Percentiles rank a stretch among this genome's conserved stretches.
Evolutionary conservation across 2,888 invertebrate species (phyloP).

Genomic region (Morpho helenor): DNA sequence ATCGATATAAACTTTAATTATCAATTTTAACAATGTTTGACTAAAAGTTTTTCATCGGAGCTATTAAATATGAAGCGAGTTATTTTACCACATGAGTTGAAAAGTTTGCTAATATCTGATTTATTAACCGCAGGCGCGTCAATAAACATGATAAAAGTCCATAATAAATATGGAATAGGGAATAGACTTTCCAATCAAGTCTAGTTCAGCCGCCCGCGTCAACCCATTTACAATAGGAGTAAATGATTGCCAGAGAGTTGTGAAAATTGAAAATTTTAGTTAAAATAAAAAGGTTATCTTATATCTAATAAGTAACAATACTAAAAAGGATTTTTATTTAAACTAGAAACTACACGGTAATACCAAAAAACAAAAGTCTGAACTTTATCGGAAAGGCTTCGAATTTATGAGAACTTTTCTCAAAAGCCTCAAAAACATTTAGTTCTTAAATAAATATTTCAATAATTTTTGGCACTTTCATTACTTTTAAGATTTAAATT

Average conservation of each 20-base stretch:
- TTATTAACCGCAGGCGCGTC: slow-evolving; percentile 51
- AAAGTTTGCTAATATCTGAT: slow-evolving; percentile 29
- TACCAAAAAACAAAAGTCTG: too few relatives aligned
- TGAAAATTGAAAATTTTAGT: not conserved
- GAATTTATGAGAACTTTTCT: too few relatives aligned
- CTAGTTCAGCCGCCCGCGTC: slow-evolving; percentile 51
- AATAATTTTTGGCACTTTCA: too few relatives aligned
- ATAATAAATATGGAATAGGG: slow-evolving; percentile 78
- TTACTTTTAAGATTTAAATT: too few relatives aligned
- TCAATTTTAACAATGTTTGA: too few relatives aligned
- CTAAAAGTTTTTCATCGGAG: not conserved
- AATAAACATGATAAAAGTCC: slow-evolving; percentile 74
- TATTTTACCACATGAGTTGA: slow-evolving; percentile 18
- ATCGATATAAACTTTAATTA: too few relatives aligned
- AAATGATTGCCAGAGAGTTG: slow-evolving; percentile 15
- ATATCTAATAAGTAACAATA: too few relatives aligned
- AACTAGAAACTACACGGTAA: slow-evolving; percentile 30
- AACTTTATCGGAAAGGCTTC: too few relatives aligned
- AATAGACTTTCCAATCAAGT: slow-evolving; percentile 77
- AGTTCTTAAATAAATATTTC: too few relatives aligned
- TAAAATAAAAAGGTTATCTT: too few relatives aligned
- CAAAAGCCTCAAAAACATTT: too few relatives aligned
- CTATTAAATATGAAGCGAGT: slow-evolving; percentile 10
- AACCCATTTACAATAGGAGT: slow-evolving; percentile 25
- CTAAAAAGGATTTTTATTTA: not conserved